Percentiles rank a stretch among this genome's conserved stretches.
Evolutionary conservation across 2,888 invertebrate genomes (phyloP).

Genomic region (Empis stercorea): DNA sequence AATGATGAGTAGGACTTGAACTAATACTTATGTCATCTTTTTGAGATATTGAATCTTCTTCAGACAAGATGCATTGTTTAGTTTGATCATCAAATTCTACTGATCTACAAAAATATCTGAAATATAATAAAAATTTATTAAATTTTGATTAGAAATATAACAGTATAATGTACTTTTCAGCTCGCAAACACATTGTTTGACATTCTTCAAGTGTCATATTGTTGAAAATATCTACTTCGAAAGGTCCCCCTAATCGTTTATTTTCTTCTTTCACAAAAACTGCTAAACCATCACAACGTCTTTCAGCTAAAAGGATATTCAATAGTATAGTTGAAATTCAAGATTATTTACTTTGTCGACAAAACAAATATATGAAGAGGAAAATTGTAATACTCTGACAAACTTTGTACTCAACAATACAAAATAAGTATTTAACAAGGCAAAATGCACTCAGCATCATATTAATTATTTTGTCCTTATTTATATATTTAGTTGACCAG

Average conservation of each 20-base stretch:
- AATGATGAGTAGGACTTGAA: constrained; percentile 73
- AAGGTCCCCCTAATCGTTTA: constrained; percentile 73
- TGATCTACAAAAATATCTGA: constrained; percentile 71
- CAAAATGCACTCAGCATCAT: too few species aligned
- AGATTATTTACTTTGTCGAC: too few species aligned
- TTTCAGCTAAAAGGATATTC: constrained; percentile 46
- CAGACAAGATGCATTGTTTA: constrained; percentile 75
- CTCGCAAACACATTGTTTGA: constrained; percentile 72
- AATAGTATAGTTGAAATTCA: too few species aligned
- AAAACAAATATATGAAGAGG: too few species aligned
- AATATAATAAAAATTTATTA: constrained; percentile 12
- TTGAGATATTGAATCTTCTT: constrained; percentile 81
- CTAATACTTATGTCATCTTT: constrained; percentile 77
- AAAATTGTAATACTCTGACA: too few species aligned
- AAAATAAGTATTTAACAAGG: too few species aligned
- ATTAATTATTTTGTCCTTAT: too few species aligned
- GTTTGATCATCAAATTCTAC: constrained; percentile 82
- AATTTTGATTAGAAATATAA: neutral
- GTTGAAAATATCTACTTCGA: constrained; percentile 76
- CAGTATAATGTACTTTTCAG: constrained; percentile 56
- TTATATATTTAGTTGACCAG: too few species aligned
- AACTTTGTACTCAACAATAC: too few species aligned
- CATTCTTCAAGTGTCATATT: constrained; percentile 80
- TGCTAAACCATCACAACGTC: constrained; percentile 73
- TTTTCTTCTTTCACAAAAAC: constrained; percentile 85